A percentile compares a stretch with the other conserved stretches of the same genome.
Conservation (phyloP, 2,797 vertebrate species). For the Paramormyrops hopkinsi region DNA sequence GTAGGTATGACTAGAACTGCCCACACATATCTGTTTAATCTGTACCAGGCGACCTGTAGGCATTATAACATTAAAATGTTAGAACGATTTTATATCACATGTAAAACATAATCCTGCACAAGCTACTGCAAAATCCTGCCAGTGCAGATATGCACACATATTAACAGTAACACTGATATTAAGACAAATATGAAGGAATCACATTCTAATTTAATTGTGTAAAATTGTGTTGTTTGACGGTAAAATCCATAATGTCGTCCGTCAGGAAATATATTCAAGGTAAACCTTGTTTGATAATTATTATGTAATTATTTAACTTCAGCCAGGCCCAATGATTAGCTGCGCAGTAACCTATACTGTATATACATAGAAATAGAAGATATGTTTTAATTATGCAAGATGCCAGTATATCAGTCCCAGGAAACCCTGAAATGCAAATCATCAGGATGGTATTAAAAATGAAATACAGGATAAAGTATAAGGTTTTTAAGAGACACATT, state of each 20-base stretch:
- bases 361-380: not conserved
- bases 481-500: slow-evolving; percentile 5
- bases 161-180: not conserved
- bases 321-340: not conserved
- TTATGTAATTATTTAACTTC: not conserved
- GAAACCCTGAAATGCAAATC: not conserved
- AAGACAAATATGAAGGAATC: not conserved
- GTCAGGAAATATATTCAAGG: not conserved
- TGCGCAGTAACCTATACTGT: not conserved
- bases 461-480: not conserved
- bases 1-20: not conserved
- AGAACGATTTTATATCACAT: not conserved
- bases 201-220: not conserved
- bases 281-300: not conserved
- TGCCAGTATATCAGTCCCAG: not conserved
- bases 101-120: not conserved
- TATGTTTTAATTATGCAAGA: not conserved
- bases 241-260: not conserved
- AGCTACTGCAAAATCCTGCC: not conserved
- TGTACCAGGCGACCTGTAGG: not conserved
- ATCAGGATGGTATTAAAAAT: slow-evolving; percentile 10
- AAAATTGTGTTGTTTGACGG: not conserved
- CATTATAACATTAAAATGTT: not conserved
- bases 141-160: not conserved
- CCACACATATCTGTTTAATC: not conserved